Evolutionary conservation across 2,888 invertebrate genomes (phyloP), one percentile per base, ranked within the genome.

Genomic region (Palloptera scutellata): DNA sequence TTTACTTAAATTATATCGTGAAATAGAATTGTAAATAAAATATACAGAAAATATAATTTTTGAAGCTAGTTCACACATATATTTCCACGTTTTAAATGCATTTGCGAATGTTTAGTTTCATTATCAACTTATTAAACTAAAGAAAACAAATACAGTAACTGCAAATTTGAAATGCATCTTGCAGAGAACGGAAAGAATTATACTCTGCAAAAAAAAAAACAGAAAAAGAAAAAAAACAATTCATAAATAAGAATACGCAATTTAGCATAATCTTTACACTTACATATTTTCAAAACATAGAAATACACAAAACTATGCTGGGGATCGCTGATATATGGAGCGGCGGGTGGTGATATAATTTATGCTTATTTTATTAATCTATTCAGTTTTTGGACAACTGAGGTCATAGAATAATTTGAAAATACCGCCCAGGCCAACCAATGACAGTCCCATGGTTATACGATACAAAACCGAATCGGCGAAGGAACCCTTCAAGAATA

Each of bases 401-500:
- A 83, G 72, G 60, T 86, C 73, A 80, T 66, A 76, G 75, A 83
- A 83, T n/a, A 83, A 76, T 69, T 83, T 79, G 12, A 69, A 75
- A 72, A 83, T 81, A 69, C 82, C 79, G 30, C 79, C 83, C 9
- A 85, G 8, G 9, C 86, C 86, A 45, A 84, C 70, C 10, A 80
- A 40, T 43, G 80, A 76, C 0, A 87, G 71, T 0, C 78, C 76
- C 42, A 83, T 72, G 1, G 87, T 87, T 1, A 80, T 12, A 15
- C 82, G 79, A 74, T 83, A 87, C 1, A 88, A 73, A 0, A 87
- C 60, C 69, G 82, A 85, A 74, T 88, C 88, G 19, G 76, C 65
- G 1, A 76, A 17, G 6, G 88, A 88, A 2, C 84, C 86, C 75
- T 88, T 88, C n/a, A 88, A 76, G 74, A 86, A 86, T 1, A 88